These are phyloP conservation scores for Cyclophora punctaria DNA, from an alignment of 2,888 invertebrate genomes.

Conservation along the genomic window DNA sequence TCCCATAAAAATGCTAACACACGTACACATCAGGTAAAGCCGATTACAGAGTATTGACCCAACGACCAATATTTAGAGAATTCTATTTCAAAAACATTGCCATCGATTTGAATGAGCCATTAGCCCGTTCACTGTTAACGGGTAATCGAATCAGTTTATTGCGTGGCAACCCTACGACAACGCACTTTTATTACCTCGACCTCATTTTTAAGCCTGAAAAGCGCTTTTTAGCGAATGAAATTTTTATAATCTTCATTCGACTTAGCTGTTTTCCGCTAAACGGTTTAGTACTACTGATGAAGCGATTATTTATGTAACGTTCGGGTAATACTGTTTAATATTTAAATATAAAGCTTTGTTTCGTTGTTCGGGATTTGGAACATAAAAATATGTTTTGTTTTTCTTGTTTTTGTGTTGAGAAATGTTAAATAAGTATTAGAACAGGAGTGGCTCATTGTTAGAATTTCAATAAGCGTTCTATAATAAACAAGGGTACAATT, in stretches of 20 bases:
- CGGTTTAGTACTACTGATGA: slow-evolving; percentile 13
- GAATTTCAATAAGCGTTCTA: too few species aligned
- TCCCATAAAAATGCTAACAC: too few species aligned
- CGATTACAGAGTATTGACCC: too few species aligned
- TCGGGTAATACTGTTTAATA: too few species aligned
- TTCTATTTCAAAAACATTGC: slow-evolving; percentile 8
- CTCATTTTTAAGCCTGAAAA: slow-evolving; percentile 37
- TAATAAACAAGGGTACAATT: too few species aligned
- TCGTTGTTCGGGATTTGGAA: neutral
- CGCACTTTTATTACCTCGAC: slow-evolving; percentile 45
- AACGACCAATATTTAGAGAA: neutral
- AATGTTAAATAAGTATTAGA: too few species aligned
- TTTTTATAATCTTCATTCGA: slow-evolving; percentile 31
- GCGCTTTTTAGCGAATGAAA: slow-evolving; percentile 38
- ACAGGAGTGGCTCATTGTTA: too few species aligned
- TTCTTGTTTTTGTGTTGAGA: too few species aligned
- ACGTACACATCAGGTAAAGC: too few species aligned
- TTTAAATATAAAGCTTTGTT: too few species aligned
- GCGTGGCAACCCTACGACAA: slow-evolving; percentile 17
- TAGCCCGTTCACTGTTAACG: slow-evolving; percentile 19
- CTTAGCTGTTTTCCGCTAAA: slow-evolving; percentile 16
- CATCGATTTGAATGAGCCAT: slow-evolving; percentile 18
- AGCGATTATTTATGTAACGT: slow-evolving; percentile 5
- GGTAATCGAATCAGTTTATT: slow-evolving; percentile 22
- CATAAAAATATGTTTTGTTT: too few species aligned